Evolutionary conservation across 1,140 invertebrate genomes (phyloP), one percentile per base, ranked within the genome.

Genomic region (Palaemon carinicauda): DNA sequence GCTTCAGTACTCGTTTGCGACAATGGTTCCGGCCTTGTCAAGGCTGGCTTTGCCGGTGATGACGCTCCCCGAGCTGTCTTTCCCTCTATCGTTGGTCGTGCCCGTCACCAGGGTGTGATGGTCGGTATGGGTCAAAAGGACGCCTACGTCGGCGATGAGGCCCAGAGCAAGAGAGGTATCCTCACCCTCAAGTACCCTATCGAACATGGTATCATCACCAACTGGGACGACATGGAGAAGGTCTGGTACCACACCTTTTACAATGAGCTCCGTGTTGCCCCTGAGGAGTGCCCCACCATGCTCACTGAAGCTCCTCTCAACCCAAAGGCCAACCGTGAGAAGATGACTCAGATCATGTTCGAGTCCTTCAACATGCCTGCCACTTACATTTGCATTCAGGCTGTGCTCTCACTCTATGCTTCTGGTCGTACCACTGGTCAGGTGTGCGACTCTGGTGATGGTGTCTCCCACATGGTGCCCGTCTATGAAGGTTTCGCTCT

Each of bases 171-270:
- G 93, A 94, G 96, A 94, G 96, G 96, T 94, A 97, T 97, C 93
- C 94, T 97, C 89, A 97, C 96, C 88, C 92, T 98, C 90, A 97
- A 97, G 92, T 98, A 97, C 93, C 97, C 97, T 88, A 97, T 98
- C 93, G 96, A 98, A 92, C 96, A 98, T 93, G 97, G 96, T 90
- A 97, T 98, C 92, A 96, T 98, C 91, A 98, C 96, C 92, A 98
- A 98, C 94, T 98, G 97, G 97, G 97, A 98, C 91, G 83, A 86
- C 60, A 86, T 86, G 96, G 96, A 98, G 92, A 97, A 97, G 92
- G 97, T 98, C 92, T 98, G 96, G 96, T 97, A 98, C 93, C 96
- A 98, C 93, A 96, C 96, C 87, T 98, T 98, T 93, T 98, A 98
- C 93, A 98, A 97, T 91, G 97, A 98, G 92, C 93, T 99, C 89